Evolutionary conservation across 30 jellyfish, hydroid and myxozoan species (phyloP).

Genomic region (Aurelia sp.): DNA sequence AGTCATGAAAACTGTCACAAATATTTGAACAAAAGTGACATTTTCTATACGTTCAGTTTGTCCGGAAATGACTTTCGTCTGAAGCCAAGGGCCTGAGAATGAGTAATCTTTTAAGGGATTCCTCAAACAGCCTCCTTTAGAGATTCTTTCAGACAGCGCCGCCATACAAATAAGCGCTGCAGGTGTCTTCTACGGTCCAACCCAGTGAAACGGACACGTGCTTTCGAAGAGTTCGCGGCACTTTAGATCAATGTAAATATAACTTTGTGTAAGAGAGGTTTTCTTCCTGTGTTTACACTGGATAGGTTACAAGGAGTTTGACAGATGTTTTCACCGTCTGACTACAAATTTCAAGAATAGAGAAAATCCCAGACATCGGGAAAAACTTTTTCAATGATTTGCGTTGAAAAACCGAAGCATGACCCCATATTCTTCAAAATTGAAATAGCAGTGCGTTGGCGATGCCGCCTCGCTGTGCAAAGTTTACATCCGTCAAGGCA

Average conservation of each 20-base stretch:
- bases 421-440: too few relatives aligned
- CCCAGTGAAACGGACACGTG: constrained; percentile 76
- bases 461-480: too few relatives aligned
- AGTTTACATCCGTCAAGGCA: too few relatives aligned
- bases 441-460: too few relatives aligned
- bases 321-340: constrained; percentile 54
- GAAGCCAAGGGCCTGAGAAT: constrained; percentile 43
- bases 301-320: constrained; percentile 61
- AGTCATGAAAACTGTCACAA: neutral
- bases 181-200: constrained; percentile 66
- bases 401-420: too few relatives aligned
- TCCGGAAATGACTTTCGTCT: constrained; percentile 50
- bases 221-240: constrained; percentile 60
- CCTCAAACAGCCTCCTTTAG: constrained; percentile 63
- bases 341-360: too few relatives aligned
- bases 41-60: constrained; percentile 17
- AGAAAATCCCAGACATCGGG: too few relatives aligned
- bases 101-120: constrained; percentile 17
- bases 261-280: constrained; percentile 44
- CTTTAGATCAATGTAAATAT: constrained; percentile 66
- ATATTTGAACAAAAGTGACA: constrained; percentile 27
- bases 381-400: too few relatives aligned
- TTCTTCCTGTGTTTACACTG: constrained; percentile 50
- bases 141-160: constrained; percentile 51
- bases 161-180: constrained; percentile 71